Conservation (phyloP, 2,797 vertebrate species). For the Myiotriccus ornatus region DNA sequence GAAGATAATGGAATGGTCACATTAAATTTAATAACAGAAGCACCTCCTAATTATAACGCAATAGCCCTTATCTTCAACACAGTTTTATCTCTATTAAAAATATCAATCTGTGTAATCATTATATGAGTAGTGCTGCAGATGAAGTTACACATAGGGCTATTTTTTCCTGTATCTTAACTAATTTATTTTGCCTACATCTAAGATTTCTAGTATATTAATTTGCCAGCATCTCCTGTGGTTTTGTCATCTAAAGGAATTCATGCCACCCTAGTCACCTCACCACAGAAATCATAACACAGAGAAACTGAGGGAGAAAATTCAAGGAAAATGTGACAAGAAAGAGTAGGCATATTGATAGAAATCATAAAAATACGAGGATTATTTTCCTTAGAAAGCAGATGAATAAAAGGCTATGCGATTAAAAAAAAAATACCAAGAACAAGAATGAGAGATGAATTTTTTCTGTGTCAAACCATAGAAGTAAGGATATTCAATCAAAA, state of each 20-base stretch:
- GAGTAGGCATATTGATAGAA: neutral
- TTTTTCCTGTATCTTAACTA: neutral
- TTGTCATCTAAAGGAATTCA: neutral
- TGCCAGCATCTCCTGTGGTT: neutral
- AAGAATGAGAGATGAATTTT: neutral
- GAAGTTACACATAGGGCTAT: neutral
- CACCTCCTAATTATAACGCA: neutral
- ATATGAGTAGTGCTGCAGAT: neutral
- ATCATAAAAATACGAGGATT: neutral
- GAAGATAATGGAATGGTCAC: neutral
- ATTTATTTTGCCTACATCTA: neutral
- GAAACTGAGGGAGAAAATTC: neutral
- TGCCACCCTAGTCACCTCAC: neutral
- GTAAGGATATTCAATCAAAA: neutral
- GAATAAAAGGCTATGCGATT: neutral
- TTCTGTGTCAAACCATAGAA: neutral
- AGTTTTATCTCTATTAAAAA: neutral
- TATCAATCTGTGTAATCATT: neutral
- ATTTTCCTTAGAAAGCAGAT: neutral
- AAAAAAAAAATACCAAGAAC: constrained; percentile 9
- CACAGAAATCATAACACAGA: neutral
- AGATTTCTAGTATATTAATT: neutral
- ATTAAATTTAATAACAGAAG: neutral
- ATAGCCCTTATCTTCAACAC: neutral
- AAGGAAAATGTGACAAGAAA: neutral